Percentiles rank a stretch among this genome's conserved stretches.
phyloP scores from a whole-genome alignment of 2,113 vertebrate genomes.

The Pipra filicauda region DNA sequence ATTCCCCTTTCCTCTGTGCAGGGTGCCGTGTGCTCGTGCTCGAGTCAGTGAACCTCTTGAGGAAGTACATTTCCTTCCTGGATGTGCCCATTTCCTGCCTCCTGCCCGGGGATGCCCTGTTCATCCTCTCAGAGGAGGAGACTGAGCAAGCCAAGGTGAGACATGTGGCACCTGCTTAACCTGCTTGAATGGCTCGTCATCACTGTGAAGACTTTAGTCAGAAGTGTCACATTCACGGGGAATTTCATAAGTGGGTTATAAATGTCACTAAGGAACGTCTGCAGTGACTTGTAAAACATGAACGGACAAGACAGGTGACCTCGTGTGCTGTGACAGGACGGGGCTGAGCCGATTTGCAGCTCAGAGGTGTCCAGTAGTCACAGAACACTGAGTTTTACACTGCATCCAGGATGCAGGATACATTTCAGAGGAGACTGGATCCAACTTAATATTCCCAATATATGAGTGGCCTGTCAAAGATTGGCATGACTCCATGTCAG shows the following conservation, averaged over 20 bases:
- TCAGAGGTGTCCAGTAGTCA: neutral
- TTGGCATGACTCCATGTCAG: neutral
- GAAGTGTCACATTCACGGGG: neutral
- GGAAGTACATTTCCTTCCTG: conserved; percentile 88
- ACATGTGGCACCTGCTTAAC: neutral
- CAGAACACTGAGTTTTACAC: neutral
- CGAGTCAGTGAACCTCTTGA: conserved; percentile 81
- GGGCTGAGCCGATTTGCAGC: neutral
- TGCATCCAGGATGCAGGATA: neutral
- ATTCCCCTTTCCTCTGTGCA: conserved; percentile 19
- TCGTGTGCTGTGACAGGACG: neutral
- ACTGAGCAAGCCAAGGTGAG: conserved; percentile 86
- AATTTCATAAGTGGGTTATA: neutral
- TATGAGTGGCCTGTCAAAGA: neutral
- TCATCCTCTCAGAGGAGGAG: conserved; percentile 75
- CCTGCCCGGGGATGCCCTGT: conserved; percentile 69
- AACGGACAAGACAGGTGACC: neutral
- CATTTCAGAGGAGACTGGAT: neutral
- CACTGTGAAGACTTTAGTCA: neutral
- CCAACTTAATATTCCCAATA: neutral
- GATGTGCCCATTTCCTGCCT: conserved; percentile 87
- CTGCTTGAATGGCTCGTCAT: neutral
- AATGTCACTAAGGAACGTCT: neutral
- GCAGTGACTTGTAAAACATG: neutral
- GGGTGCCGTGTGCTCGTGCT: conserved; percentile 82